phyloP scores from a whole-genome alignment of 2,113 vertebrate species.

The Heterochromis multidens region DNA sequence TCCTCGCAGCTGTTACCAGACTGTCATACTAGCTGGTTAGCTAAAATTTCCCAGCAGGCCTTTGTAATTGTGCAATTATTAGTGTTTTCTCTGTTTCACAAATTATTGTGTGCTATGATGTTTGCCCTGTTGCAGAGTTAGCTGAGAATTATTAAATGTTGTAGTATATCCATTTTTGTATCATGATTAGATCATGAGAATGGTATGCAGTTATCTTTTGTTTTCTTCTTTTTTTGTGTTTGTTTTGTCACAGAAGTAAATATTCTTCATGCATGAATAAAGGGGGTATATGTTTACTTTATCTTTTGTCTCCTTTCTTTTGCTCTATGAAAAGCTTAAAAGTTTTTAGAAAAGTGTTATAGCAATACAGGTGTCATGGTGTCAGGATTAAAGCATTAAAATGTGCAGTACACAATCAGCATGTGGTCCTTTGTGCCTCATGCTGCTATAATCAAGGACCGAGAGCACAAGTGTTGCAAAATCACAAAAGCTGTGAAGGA shows the following conservation, averaged over 20 bases:
- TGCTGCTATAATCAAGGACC: not conserved
- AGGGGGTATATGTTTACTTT: not conserved
- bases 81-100: not conserved
- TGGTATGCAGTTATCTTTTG: not conserved
- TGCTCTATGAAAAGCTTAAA: not conserved
- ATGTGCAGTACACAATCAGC: not conserved
- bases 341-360: not conserved
- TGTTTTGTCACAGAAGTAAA: not conserved
- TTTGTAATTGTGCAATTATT: not conserved
- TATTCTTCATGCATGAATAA: not conserved
- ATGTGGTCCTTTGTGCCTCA: not conserved
- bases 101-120: too few relatives aligned
- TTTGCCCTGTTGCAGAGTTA: too few relatives aligned
- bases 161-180: not conserved
- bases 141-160: too few relatives aligned
- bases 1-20: not conserved
- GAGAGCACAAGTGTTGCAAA: not conserved
- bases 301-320: not conserved
- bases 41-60: not conserved
- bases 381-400: constrained; percentile 20
- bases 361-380: not conserved
- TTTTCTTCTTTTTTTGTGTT: not conserved
- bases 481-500: constrained; percentile 30
- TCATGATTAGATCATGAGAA: not conserved
- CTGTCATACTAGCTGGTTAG: too few relatives aligned